Evolutionary conservation across 2,113 vertebrate genomes (phyloP), one percentile per base, ranked within the genome.

Genomic region (Pholis gunnellus): DNA sequence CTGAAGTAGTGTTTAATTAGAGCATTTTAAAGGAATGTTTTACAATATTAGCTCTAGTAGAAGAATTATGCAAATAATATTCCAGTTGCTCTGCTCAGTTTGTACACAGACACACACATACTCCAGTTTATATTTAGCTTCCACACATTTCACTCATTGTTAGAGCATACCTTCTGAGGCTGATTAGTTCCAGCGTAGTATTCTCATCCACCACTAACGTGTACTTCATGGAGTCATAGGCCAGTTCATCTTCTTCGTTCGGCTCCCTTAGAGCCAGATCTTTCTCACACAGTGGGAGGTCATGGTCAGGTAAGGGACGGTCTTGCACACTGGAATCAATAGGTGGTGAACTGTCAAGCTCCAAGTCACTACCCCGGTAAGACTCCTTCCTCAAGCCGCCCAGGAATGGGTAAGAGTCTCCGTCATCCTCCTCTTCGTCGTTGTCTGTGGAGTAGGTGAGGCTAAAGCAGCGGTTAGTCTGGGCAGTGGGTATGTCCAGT

Each of bases 141-240:
- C 40, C 17, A 66, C n/a, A 60, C 10, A 38, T 17, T 44, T 25
- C 27, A 69, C 44, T 20, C 14, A 31, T 46, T 75, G 17, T 14
- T 4, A 48, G 18, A 65, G 1, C 59, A 36, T 86, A 94, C 94
- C 97, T 96, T 92, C 96, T 95, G 83, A 99, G 96, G 91, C 98
- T 99, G 86, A 99, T 97, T 74, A 99, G 94, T 93, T 99, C 97
- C 89, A 99, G 95, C 20, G 97, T 98, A 15, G 97, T 98, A 92
- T 99, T 97, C 90, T 99, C 98, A 9, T 99, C 98, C 87, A 99
- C 98, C 85, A 99, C 98, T 72, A 99, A 93, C 1, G 98, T 99
- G 94, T 99, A 99, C 93, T 99, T 99, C 90, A 99, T 94, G 0
- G 97, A 96, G 68, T 99, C 98, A n/a, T 99, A 99, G n/a, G 96